Evolutionary conservation across 2,113 vertebrate species (phyloP).

Genomic region (Symphodus melops): DNA sequence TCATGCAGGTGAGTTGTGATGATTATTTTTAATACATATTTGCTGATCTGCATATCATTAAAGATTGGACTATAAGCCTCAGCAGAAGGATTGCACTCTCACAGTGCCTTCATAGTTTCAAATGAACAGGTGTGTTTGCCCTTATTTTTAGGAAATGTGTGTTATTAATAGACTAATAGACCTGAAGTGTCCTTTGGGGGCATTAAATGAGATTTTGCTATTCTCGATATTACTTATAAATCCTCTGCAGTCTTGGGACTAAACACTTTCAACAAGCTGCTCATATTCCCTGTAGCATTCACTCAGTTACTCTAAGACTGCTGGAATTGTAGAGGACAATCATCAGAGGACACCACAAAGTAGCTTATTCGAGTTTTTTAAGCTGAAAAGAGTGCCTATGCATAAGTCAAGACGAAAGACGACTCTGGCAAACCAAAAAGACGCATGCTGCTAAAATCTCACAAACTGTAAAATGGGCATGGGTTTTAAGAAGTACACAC

Average conservation of each 20-base stretch:
- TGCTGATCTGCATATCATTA: background rate
- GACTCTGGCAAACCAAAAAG: constrained; percentile 3
- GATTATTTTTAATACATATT: too few relatives aligned
- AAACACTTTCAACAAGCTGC: constrained; percentile 33
- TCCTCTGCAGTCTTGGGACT: constrained; percentile 18
- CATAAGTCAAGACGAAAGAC: constrained; percentile 15
- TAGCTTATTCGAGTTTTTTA: constrained; percentile 46
- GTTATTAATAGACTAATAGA: constrained; percentile 11
- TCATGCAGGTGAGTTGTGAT: too few relatives aligned
- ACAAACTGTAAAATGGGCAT: constrained; percentile 34
- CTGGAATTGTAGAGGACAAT: constrained; percentile 24
- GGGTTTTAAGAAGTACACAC: constrained; percentile 41
- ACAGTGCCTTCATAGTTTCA: background rate
- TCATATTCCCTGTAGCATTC: constrained; percentile 15
- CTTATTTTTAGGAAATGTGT: background rate
- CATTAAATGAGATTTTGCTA: constrained; percentile 15
- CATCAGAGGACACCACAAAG: constrained; percentile 46
- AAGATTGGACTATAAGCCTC: too few relatives aligned
- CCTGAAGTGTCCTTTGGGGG: background rate
- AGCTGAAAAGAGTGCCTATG: constrained; percentile 12
- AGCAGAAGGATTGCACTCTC: background rate
- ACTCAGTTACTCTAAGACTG: constrained; percentile 19
- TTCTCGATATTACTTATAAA: constrained; percentile 16
- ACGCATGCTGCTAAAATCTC: constrained; percentile 29
- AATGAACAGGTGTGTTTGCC: background rate